phyloP scores from a whole-genome alignment of 2,797 vertebrate genomes.

The Huso huso region DNA sequence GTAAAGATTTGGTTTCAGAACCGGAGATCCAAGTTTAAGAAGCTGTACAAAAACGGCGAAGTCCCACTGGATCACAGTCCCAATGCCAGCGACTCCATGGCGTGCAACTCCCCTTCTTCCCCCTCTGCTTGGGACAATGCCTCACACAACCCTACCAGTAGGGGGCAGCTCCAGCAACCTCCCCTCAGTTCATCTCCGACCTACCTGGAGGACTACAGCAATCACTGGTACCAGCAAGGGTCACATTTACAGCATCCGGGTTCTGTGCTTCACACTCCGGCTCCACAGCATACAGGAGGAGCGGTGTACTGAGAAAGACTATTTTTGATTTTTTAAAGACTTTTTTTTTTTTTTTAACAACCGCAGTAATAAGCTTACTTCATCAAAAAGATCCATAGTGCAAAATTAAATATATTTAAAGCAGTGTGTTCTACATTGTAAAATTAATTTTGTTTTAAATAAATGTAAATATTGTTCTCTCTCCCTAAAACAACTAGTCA shows the following conservation, averaged over 20 bases:
- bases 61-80: conserved; percentile 92
- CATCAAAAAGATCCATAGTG: too few species aligned
- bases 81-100: conserved; percentile 96
- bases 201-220: conserved; percentile 86
- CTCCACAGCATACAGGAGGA: conserved; percentile 74
- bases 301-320: conserved; percentile 82
- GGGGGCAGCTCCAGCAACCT: conserved; percentile 74
- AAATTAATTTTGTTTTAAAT: too few species aligned
- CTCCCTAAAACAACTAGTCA: too few species aligned
- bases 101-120: conserved; percentile 89
- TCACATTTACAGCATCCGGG: conserved; percentile 81
- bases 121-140: conserved; percentile 85
- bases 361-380: too few species aligned
- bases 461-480: too few species aligned
- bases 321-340: conserved; percentile 33
- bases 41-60: conserved; percentile 95
- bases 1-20: conserved; percentile 99
- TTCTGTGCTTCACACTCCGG: conserved; percentile 79
- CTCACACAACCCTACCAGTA: conserved; percentile 64
- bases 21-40: conserved; percentile 96
- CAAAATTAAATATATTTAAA: too few species aligned
- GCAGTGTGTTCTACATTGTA: too few species aligned
- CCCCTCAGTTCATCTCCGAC: conserved; percentile 84
- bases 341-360: too few species aligned
- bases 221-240: conserved; percentile 89